Base-by-base conservation (phyloP, 1,140 invertebrate genomes). In the Drosophila kanapiae region DNA sequence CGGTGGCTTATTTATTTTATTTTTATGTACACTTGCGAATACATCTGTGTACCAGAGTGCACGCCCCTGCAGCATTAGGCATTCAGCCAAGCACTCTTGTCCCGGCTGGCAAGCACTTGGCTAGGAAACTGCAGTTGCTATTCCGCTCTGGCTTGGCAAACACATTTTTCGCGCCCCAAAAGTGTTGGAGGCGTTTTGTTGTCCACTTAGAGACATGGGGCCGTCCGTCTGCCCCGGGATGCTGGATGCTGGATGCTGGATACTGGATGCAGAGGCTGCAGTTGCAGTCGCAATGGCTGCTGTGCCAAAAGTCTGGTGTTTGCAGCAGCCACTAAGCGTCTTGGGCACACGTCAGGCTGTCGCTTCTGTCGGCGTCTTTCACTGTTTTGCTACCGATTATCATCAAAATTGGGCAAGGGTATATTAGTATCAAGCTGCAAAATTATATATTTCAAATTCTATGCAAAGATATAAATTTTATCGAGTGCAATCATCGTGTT, bases 151-250 rank as follows among this genome's bases (percentile, higher is more conserved):
- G 74, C 83, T 78, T 76, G 80, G 83, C 84, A 87, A 78, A 87
- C 84, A 87, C 84, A 87, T 84, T 87, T 86, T 90, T 87, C 80
- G 84, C 84, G 84, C 84, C 83, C 83, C 78, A 84, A 87, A 87
- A 90, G 84, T 87, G 84, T 87, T 87, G 84, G 84, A 87, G 84
- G 84, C 84, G 84, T 87, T 87, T 87, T 87, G 84, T 87, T 87
- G 84, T 87, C 84, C 84, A 87, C 83, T 87, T 88, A 84, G 84
- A 87, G 78, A 85, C 78, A 77, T 75, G 85, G 70, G 65, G 61
- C 67, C 77, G 68, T 75, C 62, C 64, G 77, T 75, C 70, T 74
- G 67, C 58, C 49, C 29, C 56, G 60, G 40, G 38, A 47, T 79
- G 65, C 65, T 84, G 45, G 33, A 31, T n/a, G 38, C 5, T 40